Evolutionary conservation across 2,888 invertebrate species (phyloP), one percentile per base, ranked within the genome.

Genomic region (Drosophila neoperkinsi): DNA sequence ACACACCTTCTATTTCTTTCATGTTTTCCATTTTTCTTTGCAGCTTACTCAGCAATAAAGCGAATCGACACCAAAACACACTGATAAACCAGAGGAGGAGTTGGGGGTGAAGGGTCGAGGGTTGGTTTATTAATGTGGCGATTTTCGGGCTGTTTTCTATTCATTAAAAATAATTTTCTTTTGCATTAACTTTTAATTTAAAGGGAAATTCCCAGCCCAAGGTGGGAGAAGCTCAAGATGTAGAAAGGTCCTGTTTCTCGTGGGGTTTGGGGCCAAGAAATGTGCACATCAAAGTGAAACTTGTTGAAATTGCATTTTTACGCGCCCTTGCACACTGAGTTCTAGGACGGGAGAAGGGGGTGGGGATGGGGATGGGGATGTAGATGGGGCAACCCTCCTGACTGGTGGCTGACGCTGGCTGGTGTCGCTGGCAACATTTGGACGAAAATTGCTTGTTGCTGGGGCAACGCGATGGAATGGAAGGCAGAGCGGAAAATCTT

Each of bases 301-400:
- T 90, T 90, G 88, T 88, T 84, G 88, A 90, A 86, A 88, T 90
- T 88, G 88, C 88, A 88, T 88, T 88, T 90, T 90, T 88, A 88
- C 88, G 88, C 90, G 88, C 84, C 88, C 90, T 88, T 90, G 90
- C 89, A 76, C 88, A 88, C 73, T 56, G 52, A 77, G 77, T 61
- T 73, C 77, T 67, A 71, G 36, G 49, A 49, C 70, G 65, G 52
- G 55, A 1, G 52, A 36, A 49, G 64, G 56, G 28, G 16, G 6
- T 5, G 16, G 43, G 49, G 11, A 16, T 41, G 64, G 58, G 28
- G 16, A 3, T 5, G 16, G 43, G 49, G 11, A 16, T 41, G 30
- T 10, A 9, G 21, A 46, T 25, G 46, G 30, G 33, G 30, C 18
- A 43, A 51, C 21, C 43, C 58, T 50, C 46, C 58, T 9, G 34